phyloP scores from a whole-genome alignment of 2,113 vertebrate genomes.

The Hyaena hyaena region DNA sequence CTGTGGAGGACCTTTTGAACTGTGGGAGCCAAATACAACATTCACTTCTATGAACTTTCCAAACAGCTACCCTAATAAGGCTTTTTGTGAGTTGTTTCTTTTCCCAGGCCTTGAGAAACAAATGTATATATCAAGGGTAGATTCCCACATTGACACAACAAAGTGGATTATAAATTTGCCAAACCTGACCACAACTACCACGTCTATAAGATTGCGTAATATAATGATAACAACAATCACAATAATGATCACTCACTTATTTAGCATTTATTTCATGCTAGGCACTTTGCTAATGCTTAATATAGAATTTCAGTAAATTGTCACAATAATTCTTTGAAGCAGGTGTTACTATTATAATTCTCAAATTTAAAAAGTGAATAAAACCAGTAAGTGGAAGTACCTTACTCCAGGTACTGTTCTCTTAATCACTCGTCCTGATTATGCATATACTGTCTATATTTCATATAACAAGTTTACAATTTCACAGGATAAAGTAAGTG shows the following conservation, averaged over 20 bases:
- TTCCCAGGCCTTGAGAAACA: background rate
- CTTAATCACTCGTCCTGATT: background rate
- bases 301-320: background rate
- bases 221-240: background rate
- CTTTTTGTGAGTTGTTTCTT: conserved; percentile 90
- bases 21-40: conserved; percentile 92
- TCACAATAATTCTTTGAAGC: background rate
- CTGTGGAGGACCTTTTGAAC: conserved; percentile 93
- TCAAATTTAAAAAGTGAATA: background rate
- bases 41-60: conserved; percentile 94
- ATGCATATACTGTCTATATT: background rate
- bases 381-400: background rate
- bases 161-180: background rate
- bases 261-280: background rate
- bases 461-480: background rate
- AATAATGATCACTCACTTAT: background rate
- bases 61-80: conserved; percentile 87
- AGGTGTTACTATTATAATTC: background rate
- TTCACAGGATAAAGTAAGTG: background rate
- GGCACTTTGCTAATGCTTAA: background rate
- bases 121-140: background rate
- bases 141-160: background rate
- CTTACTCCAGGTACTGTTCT: background rate
- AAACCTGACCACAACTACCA: background rate
- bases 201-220: background rate